Evolutionary conservation across 2,113 vertebrate genomes (phyloP), one percentile per base, ranked within the genome.

Genomic region (Dipodomys merriami): DNA sequence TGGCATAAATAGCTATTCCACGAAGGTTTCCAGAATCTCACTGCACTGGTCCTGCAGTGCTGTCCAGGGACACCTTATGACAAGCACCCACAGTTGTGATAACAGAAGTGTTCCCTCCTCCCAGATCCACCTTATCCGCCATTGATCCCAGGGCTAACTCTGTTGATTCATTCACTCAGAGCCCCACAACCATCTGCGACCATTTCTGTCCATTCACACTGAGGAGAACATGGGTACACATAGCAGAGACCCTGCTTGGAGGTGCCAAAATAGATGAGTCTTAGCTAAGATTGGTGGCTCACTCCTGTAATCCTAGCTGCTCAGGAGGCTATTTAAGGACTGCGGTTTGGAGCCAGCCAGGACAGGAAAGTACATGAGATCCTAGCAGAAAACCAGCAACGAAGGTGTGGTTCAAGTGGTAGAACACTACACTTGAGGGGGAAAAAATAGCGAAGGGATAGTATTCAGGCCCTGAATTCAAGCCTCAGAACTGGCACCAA

Each of bases 1-100:
- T 72, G 62, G 67, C 60, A n/a, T 71, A 67, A 82, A 33, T 53
- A 74, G 60, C 33, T 27, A 8, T 72, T 71, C 83, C 68, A 73
- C 29, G 86, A 29, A 77, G 57, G 16, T 27, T 86, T 78, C 39
- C 53, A 90, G 49, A 86, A 77, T 60, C 69, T 93, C 85, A 72
- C 4, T 30, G 11, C 86, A 89, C 64, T 86, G n/a, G 35, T 77
- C 80, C 77, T 30, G 30, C 30, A 78, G 57, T 22, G 46, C 13
- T 11, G 7, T 33, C 29, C 69, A 19, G 16, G 57, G 22, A 64
- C 69, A 60, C 30, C 78, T 30, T 67, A 6, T 30, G 80, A 60
- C 60, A 65, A 27, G 20, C 35, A 84, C 27, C 77, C 64, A 65
- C 12, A 57, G 53, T 87, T 87, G 33, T 91, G 23, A 57, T 72